Conservation (phyloP, 2,888 invertebrate genomes). For the Azorinus chamasolen region DNA sequence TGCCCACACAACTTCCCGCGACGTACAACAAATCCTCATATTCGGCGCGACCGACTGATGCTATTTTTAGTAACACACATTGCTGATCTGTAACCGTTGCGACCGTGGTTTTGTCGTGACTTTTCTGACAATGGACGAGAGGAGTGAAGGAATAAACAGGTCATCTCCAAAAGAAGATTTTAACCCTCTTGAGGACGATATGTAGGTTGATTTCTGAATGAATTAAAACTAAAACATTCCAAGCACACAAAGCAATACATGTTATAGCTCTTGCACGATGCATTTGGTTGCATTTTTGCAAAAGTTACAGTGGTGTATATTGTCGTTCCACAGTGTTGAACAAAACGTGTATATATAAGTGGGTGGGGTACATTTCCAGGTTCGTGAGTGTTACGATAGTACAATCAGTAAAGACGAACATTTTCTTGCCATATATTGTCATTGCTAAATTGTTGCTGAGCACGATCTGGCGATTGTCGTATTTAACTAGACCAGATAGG, state of each 20-base stretch:
- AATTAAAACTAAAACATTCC: neutral
- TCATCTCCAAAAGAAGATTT: slow-evolving; percentile 75
- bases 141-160: slow-evolving; percentile 52
- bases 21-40: too few species aligned
- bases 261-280: slow-evolving; percentile 4
- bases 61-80: too few species aligned
- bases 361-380: slow-evolving; percentile 20
- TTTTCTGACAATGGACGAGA: slow-evolving; percentile 74
- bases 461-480: too few species aligned
- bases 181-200: slow-evolving; percentile 75
- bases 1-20: too few species aligned
- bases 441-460: too few species aligned
- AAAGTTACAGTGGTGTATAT: neutral
- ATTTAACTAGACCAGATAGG: too few species aligned
- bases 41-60: too few species aligned
- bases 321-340: neutral
- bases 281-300: slow-evolving; percentile 31
- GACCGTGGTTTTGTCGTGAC: neutral
- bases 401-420: too few species aligned
- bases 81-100: neutral
- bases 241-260: slow-evolving; percentile 13
- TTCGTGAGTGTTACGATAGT: too few species aligned
- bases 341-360: neutral
- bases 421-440: too few species aligned
- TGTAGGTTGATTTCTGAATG: slow-evolving; percentile 56